Base-by-base conservation (phyloP, 1,140 invertebrate genomes). In the Drosophila dunni region DNA sequence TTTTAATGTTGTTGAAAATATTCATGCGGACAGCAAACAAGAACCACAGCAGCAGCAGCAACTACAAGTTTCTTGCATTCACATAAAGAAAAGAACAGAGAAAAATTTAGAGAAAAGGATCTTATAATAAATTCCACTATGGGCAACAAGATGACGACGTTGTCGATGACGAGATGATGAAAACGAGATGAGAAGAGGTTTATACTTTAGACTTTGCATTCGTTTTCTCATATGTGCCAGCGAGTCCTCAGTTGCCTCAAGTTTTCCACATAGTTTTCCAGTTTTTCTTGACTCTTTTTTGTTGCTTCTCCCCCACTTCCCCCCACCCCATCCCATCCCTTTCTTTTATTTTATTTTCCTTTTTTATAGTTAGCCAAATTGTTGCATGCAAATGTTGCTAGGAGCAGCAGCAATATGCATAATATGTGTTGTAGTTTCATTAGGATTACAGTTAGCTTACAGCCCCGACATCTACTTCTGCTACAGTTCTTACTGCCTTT, bases 51-150 rank as follows among this genome's bases (percentile, higher is more conserved):
- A 62, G 54, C 70, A 51, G 51, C 62, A 62, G 54, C 70, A 69
- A 78, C 76, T 71, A 78, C 79, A 88, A 89, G 79, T 75, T 89
- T 79, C 63, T 65, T 75, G 67, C 83, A 86, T 86, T 86, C 83
- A 86, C 79, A 83, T 82, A 74, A 83, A 77, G 45, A 54, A 62
- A 2, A 65, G 24, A 29, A 29, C 6, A 29, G 3, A 29, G 24
- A 29, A 29, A 29, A 29, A 5, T 5, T 29, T 29, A 29, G 24
- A 63, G 53, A 89, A 89, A 81, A 69, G 85, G 75, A 89, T 90
- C 84, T 90, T 89, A 89, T 89, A 89, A 89, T 84, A 89, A 90
- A 89, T 89, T 89, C 85, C 85, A 81, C 71, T 84, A 84, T 75
- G 61, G 77, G 42, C 83, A 86, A 81, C 84, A 76, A 88, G 79